A percentile compares a stretch with the other conserved stretches of the same genome.
Evolutionary conservation across 2,888 invertebrate genomes (phyloP).

Genomic region (Acanthosepion esculentum): DNA sequence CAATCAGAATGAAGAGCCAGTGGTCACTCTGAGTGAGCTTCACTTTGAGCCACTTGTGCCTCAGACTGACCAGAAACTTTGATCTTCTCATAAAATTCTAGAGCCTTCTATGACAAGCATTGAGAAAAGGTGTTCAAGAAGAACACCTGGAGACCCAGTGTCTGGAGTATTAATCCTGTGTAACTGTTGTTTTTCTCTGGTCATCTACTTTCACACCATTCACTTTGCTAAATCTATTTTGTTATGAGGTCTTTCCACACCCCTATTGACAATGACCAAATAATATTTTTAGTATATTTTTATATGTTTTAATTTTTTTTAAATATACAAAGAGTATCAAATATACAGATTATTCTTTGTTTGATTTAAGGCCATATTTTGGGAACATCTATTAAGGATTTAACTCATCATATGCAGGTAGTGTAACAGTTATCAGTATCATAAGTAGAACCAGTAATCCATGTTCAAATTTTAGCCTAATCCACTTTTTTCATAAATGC

Average conservation of each 20-base stretch:
- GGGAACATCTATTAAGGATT: no score
- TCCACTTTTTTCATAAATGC: no score
- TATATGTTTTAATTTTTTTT: no score
- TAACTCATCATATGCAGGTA: no score
- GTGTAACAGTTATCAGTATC: no score
- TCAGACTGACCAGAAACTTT: background rate
- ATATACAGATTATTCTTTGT: no score
- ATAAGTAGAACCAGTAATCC: no score
- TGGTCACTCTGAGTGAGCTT: background rate
- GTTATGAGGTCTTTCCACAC: background rate
- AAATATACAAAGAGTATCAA: no score
- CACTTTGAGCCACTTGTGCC: slow-evolving; percentile 33
- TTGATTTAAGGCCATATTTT: no score
- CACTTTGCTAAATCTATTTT: background rate
- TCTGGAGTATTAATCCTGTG: background rate
- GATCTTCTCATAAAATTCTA: slow-evolving; percentile 33
- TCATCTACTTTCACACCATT: background rate
- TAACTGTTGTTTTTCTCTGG: background rate
- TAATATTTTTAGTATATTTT: background rate
- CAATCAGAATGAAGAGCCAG: slow-evolving; percentile 22
- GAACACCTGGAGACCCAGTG: background rate
- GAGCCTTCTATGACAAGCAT: slow-evolving; percentile 33
- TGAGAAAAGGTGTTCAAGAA: background rate
- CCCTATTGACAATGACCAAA: background rate
- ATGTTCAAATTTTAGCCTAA: no score